Evolutionary conservation across 2,113 vertebrate species (phyloP), one percentile per base, ranked within the genome.

Genomic region (Chamaea fasciata): DNA sequence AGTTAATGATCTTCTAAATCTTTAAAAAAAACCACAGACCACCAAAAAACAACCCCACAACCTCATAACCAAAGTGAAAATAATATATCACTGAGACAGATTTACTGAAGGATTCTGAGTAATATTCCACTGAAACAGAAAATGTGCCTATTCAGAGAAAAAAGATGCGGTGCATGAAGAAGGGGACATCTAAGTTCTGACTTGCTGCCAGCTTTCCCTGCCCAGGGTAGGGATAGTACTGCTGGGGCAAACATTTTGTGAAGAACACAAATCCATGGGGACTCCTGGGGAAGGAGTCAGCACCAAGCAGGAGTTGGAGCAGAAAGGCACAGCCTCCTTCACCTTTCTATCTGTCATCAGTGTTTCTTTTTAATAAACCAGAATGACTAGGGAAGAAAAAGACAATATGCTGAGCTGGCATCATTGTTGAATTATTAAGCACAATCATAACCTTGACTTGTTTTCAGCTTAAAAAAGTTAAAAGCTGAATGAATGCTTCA

Each of bases 391-490:
- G 57, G 77, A 93, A 78, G 76, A 92, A 95, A 86, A 92, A 69
- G 84, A 88, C 78, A 96, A 92, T 92, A 68, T 91, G 92, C 96
- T 96, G 95, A 95, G 95, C 89, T 95, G 89, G 94, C 94, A 95
- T 28, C 5, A 11, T 53, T 71, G 85, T 83, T 94, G 92, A 95
- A 97, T 94, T 94, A 93, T 94, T 95, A 94, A 97, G 92, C 76
- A 89, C 62, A 92, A 95, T 91, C 82, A 95, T 89, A 96, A 96
- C 96, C 95, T 97, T 97, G 90, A 97, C 83, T 91, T 90, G 94
- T 91, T 97, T 91, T 92, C 89, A 94, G 79, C 76, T 96, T 94
- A 10, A 27, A 78, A 49, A 92, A 80, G 86, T 94, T 75, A 52
- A 83, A 94, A 91, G 60, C 64, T 88, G 84, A 90, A 91, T 62